These are phyloP conservation scores for Harpalus rubripes DNA, from an alignment of 2,888 invertebrate genomes.

Conservation along the genomic window DNA sequence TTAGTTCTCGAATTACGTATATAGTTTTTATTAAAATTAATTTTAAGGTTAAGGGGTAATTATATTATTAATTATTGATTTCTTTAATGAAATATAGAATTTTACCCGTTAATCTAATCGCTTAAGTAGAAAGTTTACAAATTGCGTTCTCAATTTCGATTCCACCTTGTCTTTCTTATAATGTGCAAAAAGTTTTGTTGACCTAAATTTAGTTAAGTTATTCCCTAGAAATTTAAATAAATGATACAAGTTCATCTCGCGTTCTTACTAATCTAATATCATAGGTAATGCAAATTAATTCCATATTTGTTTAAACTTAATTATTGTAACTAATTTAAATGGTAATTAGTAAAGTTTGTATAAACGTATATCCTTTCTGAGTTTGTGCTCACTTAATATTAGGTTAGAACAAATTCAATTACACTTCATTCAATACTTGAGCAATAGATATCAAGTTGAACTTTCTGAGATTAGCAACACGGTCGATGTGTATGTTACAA, in stretches of 20 bases:
- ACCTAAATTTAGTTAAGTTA: not conserved
- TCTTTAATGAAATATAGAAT: too few species aligned
- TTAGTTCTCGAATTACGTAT: too few species aligned
- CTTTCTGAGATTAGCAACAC: not conserved
- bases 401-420: not conserved
- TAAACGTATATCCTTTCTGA: not conserved
- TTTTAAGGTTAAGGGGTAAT: too few species aligned
- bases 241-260: not conserved
- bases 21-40: too few species aligned
- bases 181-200: not conserved
- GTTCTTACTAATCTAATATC: not conserved
- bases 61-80: too few species aligned
- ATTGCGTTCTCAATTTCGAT: too few species aligned
- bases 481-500: not conserved
- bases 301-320: constrained; percentile 1
- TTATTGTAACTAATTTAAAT: not conserved
- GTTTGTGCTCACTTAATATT: not conserved
- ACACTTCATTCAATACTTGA: not conserved
- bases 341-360: constrained; percentile 6
- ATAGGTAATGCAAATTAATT: not conserved
- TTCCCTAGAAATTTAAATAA: not conserved
- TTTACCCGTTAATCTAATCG: too few species aligned
- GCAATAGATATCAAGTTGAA: not conserved
- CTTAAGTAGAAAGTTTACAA: too few species aligned
- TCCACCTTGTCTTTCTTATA: not conserved